These are phyloP conservation scores for Physella acuta DNA, from an alignment of 1,140 invertebrate genomes.

Conservation along the genomic window DNA sequence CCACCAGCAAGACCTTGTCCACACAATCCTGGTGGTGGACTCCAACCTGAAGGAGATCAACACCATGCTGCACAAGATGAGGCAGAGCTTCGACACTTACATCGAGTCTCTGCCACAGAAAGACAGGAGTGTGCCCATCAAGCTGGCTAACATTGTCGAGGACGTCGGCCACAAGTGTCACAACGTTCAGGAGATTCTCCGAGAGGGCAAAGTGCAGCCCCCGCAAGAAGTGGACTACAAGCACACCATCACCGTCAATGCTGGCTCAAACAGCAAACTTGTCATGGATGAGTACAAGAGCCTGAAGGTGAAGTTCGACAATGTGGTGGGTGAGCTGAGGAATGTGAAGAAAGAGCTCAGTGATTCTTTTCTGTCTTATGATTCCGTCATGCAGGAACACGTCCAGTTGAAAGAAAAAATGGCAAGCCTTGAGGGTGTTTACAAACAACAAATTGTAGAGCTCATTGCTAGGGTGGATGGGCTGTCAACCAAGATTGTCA, in stretches of 20 bases:
- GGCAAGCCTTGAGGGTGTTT: conserved; percentile 33
- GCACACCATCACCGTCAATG: conserved; percentile 30
- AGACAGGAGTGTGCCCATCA: conserved; percentile 26
- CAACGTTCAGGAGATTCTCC: conserved; percentile 39
- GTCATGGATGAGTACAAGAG: conserved; percentile 44
- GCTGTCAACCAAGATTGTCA: conserved; percentile 35
- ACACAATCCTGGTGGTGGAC: conserved; percentile 40
- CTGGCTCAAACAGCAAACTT: conserved; percentile 27
- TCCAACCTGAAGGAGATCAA: conserved; percentile 46
- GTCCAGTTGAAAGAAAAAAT: conserved; percentile 36
- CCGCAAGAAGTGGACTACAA: conserved; percentile 19
- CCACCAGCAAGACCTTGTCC: conserved; percentile 38
- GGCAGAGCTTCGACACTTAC: conserved; percentile 38
- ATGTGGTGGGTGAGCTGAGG: conserved; percentile 37
- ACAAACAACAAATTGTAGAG: conserved; percentile 33
- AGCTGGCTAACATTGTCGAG: conserved; percentile 39
- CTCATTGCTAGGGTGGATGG: conserved; percentile 35
- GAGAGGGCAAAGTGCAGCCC: conserved; percentile 24
- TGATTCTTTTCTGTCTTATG: conserved; percentile 34
- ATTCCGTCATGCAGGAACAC: conserved; percentile 37
- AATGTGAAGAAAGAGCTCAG: conserved; percentile 39
- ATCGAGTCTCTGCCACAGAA: conserved; percentile 33
- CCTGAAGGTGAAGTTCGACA: conserved; percentile 42
- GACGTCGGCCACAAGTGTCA: conserved; percentile 42
- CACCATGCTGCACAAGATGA: conserved; percentile 33